Evolutionary conservation across 2,113 vertebrate species (phyloP), one percentile per base, ranked within the genome.

Genomic region (Poeciliopsis turrubarensis): DNA sequence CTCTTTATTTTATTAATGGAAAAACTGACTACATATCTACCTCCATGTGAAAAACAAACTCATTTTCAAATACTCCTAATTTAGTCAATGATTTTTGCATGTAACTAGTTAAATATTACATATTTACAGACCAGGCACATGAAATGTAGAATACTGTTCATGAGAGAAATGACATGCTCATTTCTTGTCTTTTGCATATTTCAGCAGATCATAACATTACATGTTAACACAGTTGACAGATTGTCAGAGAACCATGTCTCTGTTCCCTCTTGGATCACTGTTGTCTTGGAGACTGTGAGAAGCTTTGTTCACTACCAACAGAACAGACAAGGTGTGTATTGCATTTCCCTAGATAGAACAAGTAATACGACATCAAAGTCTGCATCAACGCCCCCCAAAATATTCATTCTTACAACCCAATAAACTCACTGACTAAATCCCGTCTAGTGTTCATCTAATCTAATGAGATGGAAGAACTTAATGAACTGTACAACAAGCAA

Each of bases 241-340:
- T 39, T 26, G 25, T 39, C 5, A n/a, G 32, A n/a, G 14, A 30
- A 63, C 61, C 29, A 22, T n/a, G 25, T n/a, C 34, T 65, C 34
- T 39, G 32, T 39, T 65, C 64, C 7, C 13, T 65, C 32, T 65
- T 65, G 29, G 64, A 65, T 39, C n/a, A 25, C 31, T 65, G 63
- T 65, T 39, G 64, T 65, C 64, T 65, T 65, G 64, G 64, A 65
- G 64, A 39, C 64, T n/a, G 31, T 7, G 22, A 2, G 19, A 65
- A n/a, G 63, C 63, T 25, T 19, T n/a, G 32, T 25, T 65, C 64
- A 39, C 32, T 25, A 65, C 25, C 1, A 47, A 47, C 13, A 19
- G 5, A 26, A 15, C 25, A 15, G 19, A 65, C 22, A n/a, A 11
- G 12, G 26, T 65, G 64, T 26, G 8, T 7, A 12, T 15, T 13